These are phyloP conservation scores for Silurus aristotelis DNA, from an alignment of 2,797 vertebrate species.

Conservation along the genomic window DNA sequence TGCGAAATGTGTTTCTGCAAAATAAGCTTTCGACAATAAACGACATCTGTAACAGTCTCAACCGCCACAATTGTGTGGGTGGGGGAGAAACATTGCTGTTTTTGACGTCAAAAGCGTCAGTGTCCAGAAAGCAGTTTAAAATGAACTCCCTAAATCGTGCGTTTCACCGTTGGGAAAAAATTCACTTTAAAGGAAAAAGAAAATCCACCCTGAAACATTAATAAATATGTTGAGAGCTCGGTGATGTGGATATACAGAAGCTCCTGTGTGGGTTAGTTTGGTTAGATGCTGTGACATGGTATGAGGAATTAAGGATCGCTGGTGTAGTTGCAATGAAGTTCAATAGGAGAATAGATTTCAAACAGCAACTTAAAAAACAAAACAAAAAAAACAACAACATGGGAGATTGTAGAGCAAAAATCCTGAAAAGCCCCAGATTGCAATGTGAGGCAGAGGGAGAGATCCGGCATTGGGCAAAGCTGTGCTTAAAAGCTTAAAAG, in stretches of 20 bases:
- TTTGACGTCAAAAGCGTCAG: neutral
- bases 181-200: neutral
- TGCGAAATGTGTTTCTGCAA: neutral
- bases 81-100: neutral
- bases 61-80: neutral
- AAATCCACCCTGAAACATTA: neutral
- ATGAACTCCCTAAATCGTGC: neutral
- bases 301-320: no score
- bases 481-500: no score
- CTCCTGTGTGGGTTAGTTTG: neutral
- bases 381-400: no score
- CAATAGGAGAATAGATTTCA: neutral
- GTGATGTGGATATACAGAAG: no score
- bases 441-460: no score
- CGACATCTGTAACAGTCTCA: neutral
- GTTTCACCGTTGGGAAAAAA: conserved; percentile 1
- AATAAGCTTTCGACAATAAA: neutral
- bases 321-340: neutral
- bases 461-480: no score
- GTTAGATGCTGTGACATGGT: neutral
- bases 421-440: no score
- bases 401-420: neutral
- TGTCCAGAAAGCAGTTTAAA: neutral
- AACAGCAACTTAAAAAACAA: no score
- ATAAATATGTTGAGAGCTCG: neutral